Base-by-base conservation (phyloP, 2,797 vertebrate genomes). In the Poeciliopsis infans region DNA sequence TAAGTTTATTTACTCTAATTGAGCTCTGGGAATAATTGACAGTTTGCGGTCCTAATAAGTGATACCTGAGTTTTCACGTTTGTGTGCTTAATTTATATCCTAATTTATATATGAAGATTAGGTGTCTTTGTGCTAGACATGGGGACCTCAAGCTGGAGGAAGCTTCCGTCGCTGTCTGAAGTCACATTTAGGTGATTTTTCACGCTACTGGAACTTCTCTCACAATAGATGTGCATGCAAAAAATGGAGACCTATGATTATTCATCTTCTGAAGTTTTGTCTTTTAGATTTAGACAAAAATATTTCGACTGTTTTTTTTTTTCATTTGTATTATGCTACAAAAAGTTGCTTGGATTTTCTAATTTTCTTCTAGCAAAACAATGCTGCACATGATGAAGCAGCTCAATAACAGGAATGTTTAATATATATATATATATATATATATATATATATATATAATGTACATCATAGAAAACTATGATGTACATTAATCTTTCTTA, bases 11-110 rank as follows among this genome's bases (percentile, higher is more conserved):
- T 88, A 89, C 92, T 93, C 90, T 92, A 94, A 94, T 93, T 94
- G 93, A 95, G 93, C 93, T 92, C 91, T 90, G 93, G 88, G 86
- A 91, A 91, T 94, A 95, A 94, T 92, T 95, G 94, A 92, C 93
- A 93, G 93, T 91, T 93, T 89, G 83, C 79, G 78, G 85, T 90
- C 87, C 91, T 92, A 93, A 93, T 93, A 94, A 92, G 86, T 91
- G 55, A 79, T 83, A 89, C 83, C 69, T 51, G 82, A 72, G 36
- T 47, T 75, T 77, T 80, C 36, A 49, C 41, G 46, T 46, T 46
- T 71, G 71, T 39, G 72, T 59, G 76, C 77, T 84, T 55, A 23
- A 61, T n/a, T n/a, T n/a, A n/a, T n/a, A n/a, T 71, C 71, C 68
- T 68, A 28, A 76, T 84, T 83, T 61, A 75, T 51, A 79, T 72